Evolutionary conservation across 2,888 invertebrate species (phyloP), one percentile per base, ranked within the genome.

Genomic region (Cyclophora punctaria): DNA sequence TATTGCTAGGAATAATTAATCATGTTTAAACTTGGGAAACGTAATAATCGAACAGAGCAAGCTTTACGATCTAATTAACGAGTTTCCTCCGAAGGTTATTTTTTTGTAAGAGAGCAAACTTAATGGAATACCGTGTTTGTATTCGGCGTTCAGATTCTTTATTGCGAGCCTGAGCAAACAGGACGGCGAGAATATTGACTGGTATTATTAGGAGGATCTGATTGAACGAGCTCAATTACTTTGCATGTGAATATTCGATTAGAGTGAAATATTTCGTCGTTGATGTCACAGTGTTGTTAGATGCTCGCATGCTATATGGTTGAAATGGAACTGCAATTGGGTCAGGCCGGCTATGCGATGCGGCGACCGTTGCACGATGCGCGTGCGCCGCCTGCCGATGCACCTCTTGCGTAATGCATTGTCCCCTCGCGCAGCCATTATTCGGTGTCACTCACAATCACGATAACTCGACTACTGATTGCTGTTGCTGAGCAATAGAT

Each of bases 11-110:
- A 64, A 69, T 71, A 81, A 20, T 83, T 78, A 75, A 78, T 83
- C 78, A 76, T 68, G 73, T 80, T 79, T 78, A 75, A 78, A 75
- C 75, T 75, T 76, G 76, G 69, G 62, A 73, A 76, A 74, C 67
- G 71, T 75, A 74, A 78, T 84, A 82, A 84, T 84, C 82, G 78
- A 72, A 68, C 60, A 70, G 71, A 73, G 70, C 70, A 65, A 63
- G 70, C 67, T 82, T 83, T 80, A 80, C 70, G 76, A 72, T 66
- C 62, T 70, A 74, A 82, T 84, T 84, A 80, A 82, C 71, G 76
- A 77, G 70, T 72, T 77, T 69, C 69, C 72, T 60, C 63, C 59
- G 63, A 62, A 69, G 74, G 67, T 72, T 71, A 72, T 78, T 77
- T 76, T 42, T 80, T 78, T 71, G 68, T 62, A 59, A 71, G 62